A percentile compares a stretch with the other conserved stretches of the same genome.
Conservation (phyloP, 2,113 vertebrate genomes). For the Fregetta grallaria region DNA sequence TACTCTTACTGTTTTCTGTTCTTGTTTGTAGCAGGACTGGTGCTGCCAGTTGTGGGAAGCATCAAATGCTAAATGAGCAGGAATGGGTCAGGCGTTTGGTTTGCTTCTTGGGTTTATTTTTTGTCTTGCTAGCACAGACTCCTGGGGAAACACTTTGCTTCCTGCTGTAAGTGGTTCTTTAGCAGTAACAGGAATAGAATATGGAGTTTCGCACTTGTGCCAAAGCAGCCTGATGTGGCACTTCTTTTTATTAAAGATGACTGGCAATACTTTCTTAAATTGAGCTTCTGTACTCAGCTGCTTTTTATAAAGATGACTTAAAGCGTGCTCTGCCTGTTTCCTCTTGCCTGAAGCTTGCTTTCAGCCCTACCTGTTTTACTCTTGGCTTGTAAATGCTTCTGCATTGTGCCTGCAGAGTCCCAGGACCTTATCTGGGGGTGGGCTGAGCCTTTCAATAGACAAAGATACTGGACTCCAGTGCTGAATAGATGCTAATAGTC, state of each 20-base stretch:
- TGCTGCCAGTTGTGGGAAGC: background rate
- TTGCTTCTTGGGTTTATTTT: background rate
- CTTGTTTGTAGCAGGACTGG: background rate
- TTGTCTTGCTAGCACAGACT: background rate
- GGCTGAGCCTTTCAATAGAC: background rate
- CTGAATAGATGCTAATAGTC: background rate
- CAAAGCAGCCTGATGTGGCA: background rate
- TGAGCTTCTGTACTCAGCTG: background rate
- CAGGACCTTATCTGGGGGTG: background rate
- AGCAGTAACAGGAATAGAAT: background rate
- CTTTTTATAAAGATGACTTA: background rate
- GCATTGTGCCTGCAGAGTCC: background rate
- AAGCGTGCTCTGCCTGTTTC: background rate
- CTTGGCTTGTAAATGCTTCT: background rate
- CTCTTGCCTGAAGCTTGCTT: background rate
- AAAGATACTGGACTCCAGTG: background rate
- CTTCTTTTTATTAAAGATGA: slow-evolving; percentile 3
- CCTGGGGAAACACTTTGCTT: background rate
- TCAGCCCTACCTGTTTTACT: background rate
- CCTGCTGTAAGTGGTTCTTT: background rate
- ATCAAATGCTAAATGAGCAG: background rate
- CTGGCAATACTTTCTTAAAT: background rate
- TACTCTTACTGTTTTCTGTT: background rate
- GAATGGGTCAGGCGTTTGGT: background rate
- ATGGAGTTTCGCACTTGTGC: background rate